Conservation (phyloP, 2,797 vertebrate genomes). For the Toxotes lorentzi region DNA sequence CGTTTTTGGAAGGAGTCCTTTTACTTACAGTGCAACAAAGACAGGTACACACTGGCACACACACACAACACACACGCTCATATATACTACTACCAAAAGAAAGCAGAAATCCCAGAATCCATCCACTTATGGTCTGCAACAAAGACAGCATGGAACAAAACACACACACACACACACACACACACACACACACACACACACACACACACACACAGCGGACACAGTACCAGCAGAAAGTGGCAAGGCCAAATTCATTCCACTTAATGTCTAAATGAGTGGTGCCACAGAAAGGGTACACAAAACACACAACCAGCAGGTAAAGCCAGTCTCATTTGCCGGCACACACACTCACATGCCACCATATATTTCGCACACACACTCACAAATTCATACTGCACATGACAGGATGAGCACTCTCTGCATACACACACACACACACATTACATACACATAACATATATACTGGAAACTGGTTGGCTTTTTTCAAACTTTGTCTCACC, state of each 20-base stretch:
- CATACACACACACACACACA: too few species aligned
- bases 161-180: neutral
- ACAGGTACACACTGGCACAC: slow-evolving; percentile 46
- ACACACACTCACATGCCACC: neutral
- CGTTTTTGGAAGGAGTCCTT: slow-evolving; percentile 36
- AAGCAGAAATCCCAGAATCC: slow-evolving; percentile 31
- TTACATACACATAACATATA: too few species aligned
- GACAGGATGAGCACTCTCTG: too few species aligned
- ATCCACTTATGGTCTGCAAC: slow-evolving; percentile 32
- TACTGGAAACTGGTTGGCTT: too few species aligned
- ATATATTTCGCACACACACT: neutral
- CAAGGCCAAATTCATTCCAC: slow-evolving; percentile 39
- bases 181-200: slow-evolving; percentile 2
- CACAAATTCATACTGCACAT: neutral
- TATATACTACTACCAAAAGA: slow-evolving; percentile 31
- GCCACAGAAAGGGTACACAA: slow-evolving; percentile 28
- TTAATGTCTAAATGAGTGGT: slow-evolving; percentile 42
- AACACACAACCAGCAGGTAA: slow-evolving; percentile 25
- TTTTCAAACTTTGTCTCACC: too few species aligned
- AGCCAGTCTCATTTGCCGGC: neutral
- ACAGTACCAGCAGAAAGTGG: slow-evolving; percentile 18
- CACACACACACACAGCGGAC: slow-evolving; percentile 2
- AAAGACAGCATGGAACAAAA: slow-evolving; percentile 23
- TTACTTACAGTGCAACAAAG: slow-evolving; percentile 53
- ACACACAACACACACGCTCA: slow-evolving; percentile 17